phyloP scores from a whole-genome alignment of 92 coral and sea anemone genomes.

The Phymanthus crucifer region DNA sequence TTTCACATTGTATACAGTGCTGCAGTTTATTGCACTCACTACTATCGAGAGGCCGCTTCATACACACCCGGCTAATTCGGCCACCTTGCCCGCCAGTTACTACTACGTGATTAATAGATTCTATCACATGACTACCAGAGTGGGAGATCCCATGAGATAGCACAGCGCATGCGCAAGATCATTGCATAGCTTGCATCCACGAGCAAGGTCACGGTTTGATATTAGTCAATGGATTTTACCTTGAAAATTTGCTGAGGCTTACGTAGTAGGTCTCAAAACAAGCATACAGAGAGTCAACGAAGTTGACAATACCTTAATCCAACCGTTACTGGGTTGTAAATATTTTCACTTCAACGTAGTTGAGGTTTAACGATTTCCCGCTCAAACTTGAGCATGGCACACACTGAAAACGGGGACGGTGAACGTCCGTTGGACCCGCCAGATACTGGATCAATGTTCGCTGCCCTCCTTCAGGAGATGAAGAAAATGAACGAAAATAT shows the following conservation, averaged over 20 bases:
- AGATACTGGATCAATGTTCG: conserved; percentile 33
- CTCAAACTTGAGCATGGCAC: conserved; percentile 22
- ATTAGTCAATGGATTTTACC: neutral
- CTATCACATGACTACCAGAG: no score
- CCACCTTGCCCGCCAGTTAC: no score
- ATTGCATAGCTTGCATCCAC: no score
- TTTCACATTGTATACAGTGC: no score
- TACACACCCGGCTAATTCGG: no score
- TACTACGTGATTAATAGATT: no score
- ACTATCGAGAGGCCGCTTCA: no score
- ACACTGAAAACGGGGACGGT: neutral
- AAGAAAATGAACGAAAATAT: conserved; percentile 37
- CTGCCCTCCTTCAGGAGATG: conserved; percentile 46
- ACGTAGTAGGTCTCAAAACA: conserved; percentile 10
- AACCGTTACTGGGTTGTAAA: neutral
- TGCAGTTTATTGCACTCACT: no score
- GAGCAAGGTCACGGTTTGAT: conserved; percentile 9
- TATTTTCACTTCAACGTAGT: conserved; percentile 47
- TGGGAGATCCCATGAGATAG: no score
- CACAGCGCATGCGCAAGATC: no score
- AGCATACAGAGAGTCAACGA: conserved; percentile 13
- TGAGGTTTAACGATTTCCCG: conserved; percentile 26
- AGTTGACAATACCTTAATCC: neutral
- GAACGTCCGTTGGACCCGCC: conserved; percentile 27
- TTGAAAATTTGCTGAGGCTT: conserved; percentile 7